A percentile compares a stretch with the other conserved stretches of the same genome.
These are phyloP conservation scores for Eupithecia centaureata DNA, from an alignment of 2,888 invertebrate species.

Conservation along the genomic window DNA sequence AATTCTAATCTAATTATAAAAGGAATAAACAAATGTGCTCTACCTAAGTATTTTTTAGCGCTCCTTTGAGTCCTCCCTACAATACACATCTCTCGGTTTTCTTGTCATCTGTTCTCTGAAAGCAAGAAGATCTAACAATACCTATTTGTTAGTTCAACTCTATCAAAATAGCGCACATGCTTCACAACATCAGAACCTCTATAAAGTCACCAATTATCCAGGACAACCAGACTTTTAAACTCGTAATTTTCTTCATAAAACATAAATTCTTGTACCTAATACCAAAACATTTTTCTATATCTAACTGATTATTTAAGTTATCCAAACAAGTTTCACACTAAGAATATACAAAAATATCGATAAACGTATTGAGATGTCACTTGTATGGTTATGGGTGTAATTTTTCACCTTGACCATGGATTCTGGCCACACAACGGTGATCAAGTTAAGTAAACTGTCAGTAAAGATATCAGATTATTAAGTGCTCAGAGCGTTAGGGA, in stretches of 20 bases:
- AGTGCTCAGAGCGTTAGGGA: background rate
- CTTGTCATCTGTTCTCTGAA: too few species aligned
- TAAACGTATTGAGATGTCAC: slow-evolving; percentile 42
- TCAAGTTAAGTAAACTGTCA: slow-evolving; percentile 10
- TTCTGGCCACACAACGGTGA: slow-evolving; percentile 16
- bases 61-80: too few species aligned
- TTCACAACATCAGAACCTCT: background rate
- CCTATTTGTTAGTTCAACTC: background rate
- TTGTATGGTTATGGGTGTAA: slow-evolving; percentile 49
- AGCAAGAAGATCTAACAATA: too few species aligned
- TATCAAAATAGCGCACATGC: background rate
- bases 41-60: too few species aligned
- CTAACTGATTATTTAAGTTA: slow-evolving; percentile 12
- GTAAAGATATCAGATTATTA: background rate
- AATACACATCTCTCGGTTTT: too few species aligned
- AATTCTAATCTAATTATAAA: too few species aligned
- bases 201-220: background rate
- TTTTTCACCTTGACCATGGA: slow-evolving; percentile 66
- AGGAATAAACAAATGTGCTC: too few species aligned
- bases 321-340: slow-evolving; percentile 26
- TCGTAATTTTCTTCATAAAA: background rate
- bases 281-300: slow-evolving; percentile 4
- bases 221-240: background rate
- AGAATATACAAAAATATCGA: slow-evolving; percentile 27
- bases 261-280: slow-evolving; percentile 2